These are phyloP conservation scores for Lucilia cuprina DNA, from an alignment of 1,140 invertebrate genomes.

Conservation along the genomic window DNA sequence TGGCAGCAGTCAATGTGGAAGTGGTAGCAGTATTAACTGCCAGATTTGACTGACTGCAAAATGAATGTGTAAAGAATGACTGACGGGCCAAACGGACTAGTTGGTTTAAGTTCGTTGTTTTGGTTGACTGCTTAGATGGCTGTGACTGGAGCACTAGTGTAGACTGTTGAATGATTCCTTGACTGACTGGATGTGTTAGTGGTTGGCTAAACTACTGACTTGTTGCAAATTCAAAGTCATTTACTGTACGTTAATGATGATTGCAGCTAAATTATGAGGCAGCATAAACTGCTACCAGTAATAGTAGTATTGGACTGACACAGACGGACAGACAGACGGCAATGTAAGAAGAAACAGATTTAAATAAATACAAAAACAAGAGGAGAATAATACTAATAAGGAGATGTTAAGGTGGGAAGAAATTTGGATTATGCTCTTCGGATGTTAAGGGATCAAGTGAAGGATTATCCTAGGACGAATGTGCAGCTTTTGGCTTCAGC, in stretches of 20 bases:
- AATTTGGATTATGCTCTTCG: too few relatives aligned
- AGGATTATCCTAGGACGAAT: too few relatives aligned
- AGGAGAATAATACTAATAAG: not conserved
- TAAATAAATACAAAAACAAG: not conserved
- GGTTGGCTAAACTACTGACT: constrained; percentile 12
- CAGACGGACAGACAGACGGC: not conserved
- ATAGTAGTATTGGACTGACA: not conserved
- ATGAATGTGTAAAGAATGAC: constrained; percentile 14
- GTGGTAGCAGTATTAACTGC: not conserved
- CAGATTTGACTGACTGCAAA: constrained; percentile 27
- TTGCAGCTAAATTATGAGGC: constrained; percentile 63
- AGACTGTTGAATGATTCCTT: not conserved
- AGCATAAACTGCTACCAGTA: constrained; percentile 39
- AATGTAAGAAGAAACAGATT: not conserved
- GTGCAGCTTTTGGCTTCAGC: too few relatives aligned
- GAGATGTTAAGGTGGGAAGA: too few relatives aligned
- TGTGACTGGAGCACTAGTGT: not conserved
- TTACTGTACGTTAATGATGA: constrained; percentile 59
- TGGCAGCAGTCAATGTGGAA: not conserved
- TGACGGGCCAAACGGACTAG: not conserved
- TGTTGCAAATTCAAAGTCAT: constrained; percentile 40
- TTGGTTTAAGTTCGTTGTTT: not conserved
- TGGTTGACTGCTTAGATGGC: not conserved
- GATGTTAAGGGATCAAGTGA: too few relatives aligned
- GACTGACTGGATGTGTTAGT: not conserved